These are phyloP conservation scores for Eupithecia pulchellata DNA, from an alignment of 2,888 invertebrate genomes.

Conservation along the genomic window DNA sequence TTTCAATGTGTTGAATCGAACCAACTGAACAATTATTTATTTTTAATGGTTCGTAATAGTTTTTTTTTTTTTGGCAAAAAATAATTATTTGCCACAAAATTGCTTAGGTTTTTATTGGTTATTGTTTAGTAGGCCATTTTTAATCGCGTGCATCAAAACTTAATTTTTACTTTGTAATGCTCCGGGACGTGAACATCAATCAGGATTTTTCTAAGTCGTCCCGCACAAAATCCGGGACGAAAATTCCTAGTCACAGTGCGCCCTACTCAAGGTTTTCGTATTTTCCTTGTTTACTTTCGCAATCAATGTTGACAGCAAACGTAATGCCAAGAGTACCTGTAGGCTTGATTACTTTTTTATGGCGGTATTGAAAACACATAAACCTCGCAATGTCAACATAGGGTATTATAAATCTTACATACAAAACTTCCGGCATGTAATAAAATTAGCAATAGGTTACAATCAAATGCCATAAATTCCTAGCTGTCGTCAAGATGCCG, in stretches of 20 bases:
- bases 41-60: too few relatives aligned
- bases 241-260: slow-evolving; percentile 27
- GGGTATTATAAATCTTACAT: slow-evolving; percentile 55
- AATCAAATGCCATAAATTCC: slow-evolving; percentile 44
- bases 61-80: too few relatives aligned
- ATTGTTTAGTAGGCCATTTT: background rate
- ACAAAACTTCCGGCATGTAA: slow-evolving; percentile 55
- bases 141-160: background rate
- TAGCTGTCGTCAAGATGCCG: slow-evolving; percentile 39
- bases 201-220: background rate
- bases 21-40: too few relatives aligned
- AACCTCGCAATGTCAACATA: slow-evolving; percentile 51
- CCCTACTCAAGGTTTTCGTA: slow-evolving; percentile 37
- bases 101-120: too few relatives aligned
- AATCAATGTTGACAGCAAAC: slow-evolving; percentile 53
- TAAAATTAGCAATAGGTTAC: slow-evolving; percentile 45
- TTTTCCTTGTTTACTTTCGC: slow-evolving; percentile 46
- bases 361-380: slow-evolving; percentile 55
- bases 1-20: too few relatives aligned
- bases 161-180: background rate
- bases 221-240: background rate
- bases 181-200: background rate
- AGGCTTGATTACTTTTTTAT: slow-evolving; percentile 52
- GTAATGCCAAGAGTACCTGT: slow-evolving; percentile 52
- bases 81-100: too few relatives aligned